phyloP scores from a whole-genome alignment of 2,797 vertebrate species.

The Paratrypauchen microcephalus region DNA sequence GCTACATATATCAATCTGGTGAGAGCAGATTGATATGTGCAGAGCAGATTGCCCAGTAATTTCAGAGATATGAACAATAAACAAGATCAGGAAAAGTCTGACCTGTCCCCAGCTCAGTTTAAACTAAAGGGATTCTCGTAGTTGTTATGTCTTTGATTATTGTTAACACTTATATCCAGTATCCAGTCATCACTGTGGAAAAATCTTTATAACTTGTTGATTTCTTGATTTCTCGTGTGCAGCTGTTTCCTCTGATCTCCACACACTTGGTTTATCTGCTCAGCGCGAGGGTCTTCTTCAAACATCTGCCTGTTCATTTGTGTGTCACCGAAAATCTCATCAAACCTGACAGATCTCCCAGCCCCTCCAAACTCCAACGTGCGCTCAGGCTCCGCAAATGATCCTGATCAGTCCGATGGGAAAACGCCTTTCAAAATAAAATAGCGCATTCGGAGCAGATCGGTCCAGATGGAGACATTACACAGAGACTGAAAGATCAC shows the following conservation, averaged over 20 bases:
- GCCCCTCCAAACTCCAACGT: slow-evolving; percentile 40
- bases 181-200: neutral
- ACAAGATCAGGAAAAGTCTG: too few relatives aligned
- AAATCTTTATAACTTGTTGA: slow-evolving; percentile 20
- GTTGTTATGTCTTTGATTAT: too few relatives aligned
- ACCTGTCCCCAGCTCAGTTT: too few relatives aligned
- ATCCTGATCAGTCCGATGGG: slow-evolving; percentile 56
- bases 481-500: slow-evolving; percentile 31
- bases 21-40: too few relatives aligned
- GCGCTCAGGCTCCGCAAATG: slow-evolving; percentile 40
- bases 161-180: neutral
- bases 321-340: slow-evolving; percentile 49
- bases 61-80: too few relatives aligned
- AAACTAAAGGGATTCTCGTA: too few relatives aligned
- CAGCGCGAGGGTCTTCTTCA: slow-evolving; percentile 33
- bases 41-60: too few relatives aligned
- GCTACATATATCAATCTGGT: too few relatives aligned
- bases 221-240: slow-evolving; percentile 16
- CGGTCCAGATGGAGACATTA: slow-evolving; percentile 64
- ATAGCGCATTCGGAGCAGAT: slow-evolving; percentile 51
- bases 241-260: slow-evolving; percentile 41
- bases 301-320: slow-evolving; percentile 65
- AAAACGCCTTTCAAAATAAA: slow-evolving; percentile 63
- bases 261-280: slow-evolving; percentile 20
- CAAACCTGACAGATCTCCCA: slow-evolving; percentile 53